Base-by-base conservation (phyloP, 1,140 invertebrate species). In the Galleria mellonella region DNA sequence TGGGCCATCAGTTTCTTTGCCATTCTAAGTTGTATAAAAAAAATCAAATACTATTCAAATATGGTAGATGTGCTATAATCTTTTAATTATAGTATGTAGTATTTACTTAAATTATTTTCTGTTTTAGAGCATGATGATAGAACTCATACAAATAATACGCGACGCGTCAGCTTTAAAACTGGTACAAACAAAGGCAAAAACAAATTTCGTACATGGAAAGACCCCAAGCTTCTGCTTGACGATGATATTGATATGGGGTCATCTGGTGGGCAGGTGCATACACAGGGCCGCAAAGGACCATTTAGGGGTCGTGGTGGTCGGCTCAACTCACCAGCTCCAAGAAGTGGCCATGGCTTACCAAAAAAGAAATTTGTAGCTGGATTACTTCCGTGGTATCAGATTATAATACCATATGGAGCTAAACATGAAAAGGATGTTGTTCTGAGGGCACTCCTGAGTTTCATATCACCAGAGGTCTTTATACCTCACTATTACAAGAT, bases 351-450 rank as follows among this genome's bases (percentile, higher is more conserved):
- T 44, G 61, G 70, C 32, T 13, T 51, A 33, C 41, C 51, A 7
- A 77, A 66, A 41, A 77, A 68, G 54, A 88, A 77, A 62, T 79
- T 88, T 10, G 61, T 88, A 15, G 72, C 86, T 65, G 82, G 86
- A 12, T 54, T 79, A 8, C 59, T 87, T 4, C 87, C 83, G 15
- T 92, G 89, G 89, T 92, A 89, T 66, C 89, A 88, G 77, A 81
- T 92, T 5, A 86, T 73, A 13, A 89, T 94, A 55, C 91, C 92
- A 12, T 90, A 89, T 82, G 93, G 92, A 28, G 88, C 90, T 6
- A 92, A 92, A 70, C 93, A 93, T 72, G 89, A 91, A 0, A 94
- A 93, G 68, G 88, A 91, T 17, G 89, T 89, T 42, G 41, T 94
- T 0, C 52, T 93, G 32, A 89, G 88, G 42, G 87, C 86, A 12